A percentile compares a stretch with the other conserved stretches of the same genome.
Conservation (phyloP, 2,888 invertebrate species). For the Ornithoptera alexandrae region DNA sequence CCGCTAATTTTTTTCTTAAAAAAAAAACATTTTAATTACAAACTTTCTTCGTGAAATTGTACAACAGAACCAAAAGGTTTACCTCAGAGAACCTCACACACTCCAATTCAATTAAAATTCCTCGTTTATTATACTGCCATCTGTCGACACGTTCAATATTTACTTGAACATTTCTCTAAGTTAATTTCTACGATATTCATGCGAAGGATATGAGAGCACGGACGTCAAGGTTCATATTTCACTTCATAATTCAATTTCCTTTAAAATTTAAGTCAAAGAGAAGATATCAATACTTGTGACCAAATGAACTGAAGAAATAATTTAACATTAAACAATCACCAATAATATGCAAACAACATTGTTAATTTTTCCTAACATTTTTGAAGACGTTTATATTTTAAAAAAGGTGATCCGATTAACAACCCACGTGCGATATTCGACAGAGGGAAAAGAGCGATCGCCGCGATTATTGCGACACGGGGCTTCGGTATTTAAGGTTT, state of each 20-base stretch:
- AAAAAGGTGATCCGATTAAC: constrained; percentile 17
- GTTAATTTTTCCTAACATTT: neutral
- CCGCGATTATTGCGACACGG: constrained; percentile 34
- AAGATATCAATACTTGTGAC: too few species aligned
- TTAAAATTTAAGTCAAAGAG: too few species aligned
- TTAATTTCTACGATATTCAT: neutral
- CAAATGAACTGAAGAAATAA: neutral
- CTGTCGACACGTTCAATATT: neutral
- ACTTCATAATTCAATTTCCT: too few species aligned
- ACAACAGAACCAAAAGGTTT: too few species aligned
- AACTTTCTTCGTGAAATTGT: too few species aligned
- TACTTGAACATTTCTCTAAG: constrained; percentile 3
- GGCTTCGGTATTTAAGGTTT: constrained; percentile 52
- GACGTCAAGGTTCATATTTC: too few species aligned
- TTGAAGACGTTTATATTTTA: neutral
- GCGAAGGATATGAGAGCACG: neutral
- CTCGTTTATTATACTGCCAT: neutral
- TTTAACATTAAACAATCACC: neutral
- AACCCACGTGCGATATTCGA: constrained; percentile 19
- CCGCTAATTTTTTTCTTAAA: too few species aligned
- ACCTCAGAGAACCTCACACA: too few species aligned
- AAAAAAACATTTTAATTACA: too few species aligned
- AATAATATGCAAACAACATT: neutral
- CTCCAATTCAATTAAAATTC: neutral
- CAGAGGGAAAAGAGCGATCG: constrained; percentile 25